Evolutionary conservation across 2,797 vertebrate species (phyloP), one percentile per base, ranked within the genome.

Genomic region (Balearica regulorum): DNA sequence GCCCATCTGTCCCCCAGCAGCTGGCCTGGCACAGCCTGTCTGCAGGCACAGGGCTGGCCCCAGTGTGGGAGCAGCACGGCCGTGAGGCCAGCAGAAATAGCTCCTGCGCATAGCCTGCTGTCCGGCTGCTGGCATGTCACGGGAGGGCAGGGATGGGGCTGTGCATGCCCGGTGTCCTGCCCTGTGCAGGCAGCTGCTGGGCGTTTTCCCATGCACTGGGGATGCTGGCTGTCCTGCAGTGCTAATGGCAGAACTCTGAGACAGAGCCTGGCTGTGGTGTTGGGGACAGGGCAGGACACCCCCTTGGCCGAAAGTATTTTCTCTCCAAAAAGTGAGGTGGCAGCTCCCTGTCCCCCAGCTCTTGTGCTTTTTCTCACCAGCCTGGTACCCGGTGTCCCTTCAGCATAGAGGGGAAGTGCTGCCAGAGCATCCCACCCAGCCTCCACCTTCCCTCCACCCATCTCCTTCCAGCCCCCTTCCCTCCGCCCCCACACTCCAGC

Each of bases 11-110:
- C 18, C 54, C 43, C n/a, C 31, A 16, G 35, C 53, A 76, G 35
- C 73, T 0, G 5, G 8, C 18, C 20, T 0, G 0, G 20, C 1
- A 2, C 31, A 43, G 21, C 44, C 28, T 0, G 2, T 41, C 65
- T 4, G 1, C 41, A 31, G 76, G 65, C 21, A 35, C 0, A 13
- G 46, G 51, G 17, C n/a, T 54, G 46, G 16, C 20, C 53, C 17
- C 53, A 12, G 46, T 1, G 2, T 44, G 49, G 85, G 35, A 82
- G 51, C 2, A 1, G 31, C 13, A 9, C 5, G 10, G 41, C 24
- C 35, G 48, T 2, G 4, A 37, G 31, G 72, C 22, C 41, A 69
- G 49, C 68, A 80, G 57, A 80, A 91, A 75, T 60, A 75, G 24
- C 31, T 70, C 22, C 51, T 3, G 15, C 57, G 14, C 5, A 8